phyloP scores from a whole-genome alignment of 2,797 vertebrate genomes.

The Nothura maculosa region DNA sequence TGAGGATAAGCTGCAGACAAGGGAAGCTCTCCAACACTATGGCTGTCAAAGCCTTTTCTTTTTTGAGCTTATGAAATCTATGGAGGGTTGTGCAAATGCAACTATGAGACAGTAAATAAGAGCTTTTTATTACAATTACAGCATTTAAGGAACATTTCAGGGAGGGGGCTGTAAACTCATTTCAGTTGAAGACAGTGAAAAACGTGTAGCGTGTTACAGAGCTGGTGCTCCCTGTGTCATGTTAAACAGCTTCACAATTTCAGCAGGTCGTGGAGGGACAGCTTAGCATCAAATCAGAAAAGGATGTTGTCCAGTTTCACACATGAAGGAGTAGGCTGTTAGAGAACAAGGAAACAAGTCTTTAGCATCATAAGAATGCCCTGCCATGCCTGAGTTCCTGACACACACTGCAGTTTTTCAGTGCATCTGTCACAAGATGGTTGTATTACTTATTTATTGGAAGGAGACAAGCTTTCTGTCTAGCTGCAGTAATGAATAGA shows the following conservation, averaged over 20 bases:
- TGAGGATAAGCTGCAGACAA: not conserved
- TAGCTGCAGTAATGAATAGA: not conserved
- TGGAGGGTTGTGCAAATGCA: not conserved
- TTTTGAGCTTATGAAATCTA: not conserved
- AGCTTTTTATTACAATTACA: not conserved
- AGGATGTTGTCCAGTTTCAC: not conserved
- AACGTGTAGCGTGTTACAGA: rapidly evolving
- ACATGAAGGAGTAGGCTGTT: not conserved
- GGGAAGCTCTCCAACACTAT: not conserved
- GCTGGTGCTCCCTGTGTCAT: not conserved
- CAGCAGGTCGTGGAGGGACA: not conserved
- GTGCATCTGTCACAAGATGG: not conserved
- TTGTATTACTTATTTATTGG: not conserved
- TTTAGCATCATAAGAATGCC: not conserved
- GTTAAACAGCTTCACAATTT: not conserved
- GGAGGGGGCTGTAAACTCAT: not conserved
- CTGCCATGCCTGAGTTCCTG: not conserved
- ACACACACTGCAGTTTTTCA: rapidly evolving
- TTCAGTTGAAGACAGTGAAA: not conserved
- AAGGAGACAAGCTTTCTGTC: not conserved
- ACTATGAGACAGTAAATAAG: not conserved
- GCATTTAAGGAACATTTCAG: not conserved
- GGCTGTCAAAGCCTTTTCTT: not conserved
- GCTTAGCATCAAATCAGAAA: not conserved
- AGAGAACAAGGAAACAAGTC: not conserved